Evolutionary conservation across 2,888 invertebrate species (phyloP).

Genomic region (Eudasyphora cyanicolor): DNA sequence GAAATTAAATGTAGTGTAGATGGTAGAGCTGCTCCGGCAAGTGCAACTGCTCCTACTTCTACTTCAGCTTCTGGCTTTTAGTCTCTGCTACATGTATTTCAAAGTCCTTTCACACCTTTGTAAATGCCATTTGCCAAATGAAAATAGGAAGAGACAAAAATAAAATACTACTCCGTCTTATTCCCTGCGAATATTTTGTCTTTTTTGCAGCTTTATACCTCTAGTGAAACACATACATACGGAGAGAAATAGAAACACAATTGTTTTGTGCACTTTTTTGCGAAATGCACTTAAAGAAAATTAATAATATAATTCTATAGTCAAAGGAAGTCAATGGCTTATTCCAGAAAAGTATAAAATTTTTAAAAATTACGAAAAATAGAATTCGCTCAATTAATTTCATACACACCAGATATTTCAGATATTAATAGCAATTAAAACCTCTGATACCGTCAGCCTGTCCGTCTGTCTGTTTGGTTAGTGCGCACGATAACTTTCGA

Average conservation of each 20-base stretch:
- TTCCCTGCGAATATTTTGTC: neutral
- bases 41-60: neutral
- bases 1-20: constrained; percentile 62
- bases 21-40: neutral
- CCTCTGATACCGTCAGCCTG: no score
- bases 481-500: no score
- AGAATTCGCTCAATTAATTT: no score
- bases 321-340: no score
- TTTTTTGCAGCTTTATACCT: neutral
- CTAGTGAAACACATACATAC: neutral
- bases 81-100: neutral
- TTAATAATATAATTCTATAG: no score
- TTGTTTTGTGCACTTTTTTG: neutral
- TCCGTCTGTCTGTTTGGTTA: no score
- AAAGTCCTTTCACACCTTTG: constrained; percentile 27
- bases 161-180: neutral
- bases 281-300: neutral
- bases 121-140: constrained; percentile 16
- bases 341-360: no score
- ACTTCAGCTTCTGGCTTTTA: neutral
- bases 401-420: no score
- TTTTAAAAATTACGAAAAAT: no score
- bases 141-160: neutral
- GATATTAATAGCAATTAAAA: no score
- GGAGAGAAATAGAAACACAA: neutral